phyloP scores from a whole-genome alignment of 2,113 vertebrate genomes.

The Nesoenas mayeri region DNA sequence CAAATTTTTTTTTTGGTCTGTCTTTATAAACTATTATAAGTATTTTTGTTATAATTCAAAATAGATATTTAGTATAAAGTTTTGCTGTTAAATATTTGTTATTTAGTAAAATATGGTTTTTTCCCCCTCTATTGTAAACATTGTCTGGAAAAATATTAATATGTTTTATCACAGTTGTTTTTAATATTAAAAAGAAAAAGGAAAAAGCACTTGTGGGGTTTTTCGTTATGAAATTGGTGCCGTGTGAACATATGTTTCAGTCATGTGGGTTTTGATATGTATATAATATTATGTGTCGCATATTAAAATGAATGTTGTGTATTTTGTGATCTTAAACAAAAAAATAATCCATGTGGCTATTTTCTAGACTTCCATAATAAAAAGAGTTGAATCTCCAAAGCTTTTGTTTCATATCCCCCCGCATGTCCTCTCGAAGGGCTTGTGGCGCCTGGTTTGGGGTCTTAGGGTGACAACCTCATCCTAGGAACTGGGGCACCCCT shows the following conservation, averaged over 20 bases:
- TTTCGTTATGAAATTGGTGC: slow-evolving; percentile 84
- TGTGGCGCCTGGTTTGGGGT: neutral
- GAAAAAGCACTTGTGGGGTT: slow-evolving; percentile 87
- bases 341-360: slow-evolving; percentile 81
- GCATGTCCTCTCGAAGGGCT: neutral
- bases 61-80: slow-evolving; percentile 97
- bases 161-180: slow-evolving; percentile 90
- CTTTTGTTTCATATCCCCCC: neutral
- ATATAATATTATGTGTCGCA: slow-evolving; percentile 86
- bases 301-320: slow-evolving; percentile 88
- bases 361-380: slow-evolving; percentile 89
- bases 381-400: slow-evolving; percentile 68
- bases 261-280: slow-evolving; percentile 84
- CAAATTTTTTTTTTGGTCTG: slow-evolving; percentile 70
- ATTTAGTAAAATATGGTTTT: slow-evolving; percentile 92
- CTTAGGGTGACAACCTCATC: neutral
- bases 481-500: rapidly evolving
- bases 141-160: slow-evolving; percentile 88
- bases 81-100: slow-evolving; percentile 98
- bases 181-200: slow-evolving; percentile 85
- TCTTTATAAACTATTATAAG: slow-evolving; percentile 92
- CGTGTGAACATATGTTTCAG: slow-evolving; percentile 81
- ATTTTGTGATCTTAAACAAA: slow-evolving; percentile 83
- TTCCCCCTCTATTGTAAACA: slow-evolving; percentile 89
- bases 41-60: slow-evolving; percentile 99